Evolutionary conservation across 2,888 invertebrate genomes (phyloP).

Genomic region (Scaptomyza cyrtandrae): DNA sequence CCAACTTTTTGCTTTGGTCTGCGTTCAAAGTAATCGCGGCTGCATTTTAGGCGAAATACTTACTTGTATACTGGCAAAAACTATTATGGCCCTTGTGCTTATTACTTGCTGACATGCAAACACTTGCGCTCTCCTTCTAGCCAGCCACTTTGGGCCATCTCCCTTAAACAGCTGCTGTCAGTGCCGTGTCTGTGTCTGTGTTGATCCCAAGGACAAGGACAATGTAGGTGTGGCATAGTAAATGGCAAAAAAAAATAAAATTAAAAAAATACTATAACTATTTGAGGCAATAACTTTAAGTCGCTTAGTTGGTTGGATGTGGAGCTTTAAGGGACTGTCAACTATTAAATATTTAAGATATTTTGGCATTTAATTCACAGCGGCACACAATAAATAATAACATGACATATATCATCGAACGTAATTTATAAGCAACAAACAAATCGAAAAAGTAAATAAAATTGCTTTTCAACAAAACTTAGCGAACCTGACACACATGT

Average conservation of each 20-base stretch:
- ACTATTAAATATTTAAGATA: conserved; percentile 72
- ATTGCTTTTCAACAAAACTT: conserved; percentile 74
- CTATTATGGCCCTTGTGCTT: conserved; percentile 80
- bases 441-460: conserved; percentile 69
- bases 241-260: conserved; percentile 14
- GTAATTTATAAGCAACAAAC: conserved; percentile 63
- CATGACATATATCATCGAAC: conserved; percentile 65
- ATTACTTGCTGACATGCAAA: conserved; percentile 81
- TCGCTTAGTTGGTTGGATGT: conserved; percentile 18
- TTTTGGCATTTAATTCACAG: conserved; percentile 74
- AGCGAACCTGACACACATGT: conserved; percentile 79
- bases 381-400: conserved; percentile 76
- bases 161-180: conserved; percentile 29
- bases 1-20: conserved; percentile 17
- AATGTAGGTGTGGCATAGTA: conserved; percentile 41
- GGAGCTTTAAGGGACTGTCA: conserved; percentile 39
- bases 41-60: conserved; percentile 60
- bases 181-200: conserved; percentile 13
- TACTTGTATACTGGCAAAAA: conserved; percentile 58
- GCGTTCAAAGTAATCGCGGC: conserved; percentile 53
- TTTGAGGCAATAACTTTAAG: conserved; percentile 39
- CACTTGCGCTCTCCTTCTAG: conserved; percentile 52
- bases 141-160: conserved; percentile 18
- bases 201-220: conserved; percentile 77
- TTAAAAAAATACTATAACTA: neutral